phyloP scores from a whole-genome alignment of 2,888 invertebrate genomes.

The Trichopoda pennipes region DNA sequence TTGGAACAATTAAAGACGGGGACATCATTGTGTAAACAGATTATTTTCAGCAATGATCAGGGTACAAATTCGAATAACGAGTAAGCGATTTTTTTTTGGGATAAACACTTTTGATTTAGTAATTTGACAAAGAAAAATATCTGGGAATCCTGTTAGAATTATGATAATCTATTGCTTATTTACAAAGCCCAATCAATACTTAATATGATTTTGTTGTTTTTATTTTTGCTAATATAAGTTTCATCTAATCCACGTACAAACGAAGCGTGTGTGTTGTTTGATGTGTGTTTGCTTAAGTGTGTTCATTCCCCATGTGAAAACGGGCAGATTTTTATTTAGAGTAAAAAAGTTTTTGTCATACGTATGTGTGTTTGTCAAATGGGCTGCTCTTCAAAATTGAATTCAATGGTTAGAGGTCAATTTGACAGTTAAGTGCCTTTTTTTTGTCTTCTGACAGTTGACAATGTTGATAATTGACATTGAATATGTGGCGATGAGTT shows the following conservation, averaged over 20 bases:
- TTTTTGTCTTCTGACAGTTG: conserved; percentile 61
- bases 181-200: neutral
- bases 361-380: neutral
- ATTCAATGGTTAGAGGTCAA: conserved; percentile 61
- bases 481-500: conserved; percentile 8
- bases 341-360: neutral
- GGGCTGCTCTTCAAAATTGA: conserved; percentile 43
- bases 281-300: conserved; percentile 1
- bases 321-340: neutral
- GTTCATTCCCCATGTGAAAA: neutral
- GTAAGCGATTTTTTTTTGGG: too few relatives aligned
- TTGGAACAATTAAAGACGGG: too few relatives aligned
- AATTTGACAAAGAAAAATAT: too few relatives aligned
- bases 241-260: neutral
- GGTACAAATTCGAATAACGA: too few relatives aligned
- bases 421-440: conserved; percentile 62
- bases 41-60: too few relatives aligned
- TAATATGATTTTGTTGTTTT: conserved; percentile 1
- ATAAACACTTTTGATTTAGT: too few relatives aligned
- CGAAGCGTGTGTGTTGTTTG: neutral
- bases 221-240: neutral
- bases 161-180: neutral
- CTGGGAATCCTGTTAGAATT: too few relatives aligned
- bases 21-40: too few relatives aligned
- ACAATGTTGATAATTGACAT: conserved; percentile 57